Conservation (phyloP, 2,888 invertebrate genomes). For the Coleophora deauratella region DNA sequence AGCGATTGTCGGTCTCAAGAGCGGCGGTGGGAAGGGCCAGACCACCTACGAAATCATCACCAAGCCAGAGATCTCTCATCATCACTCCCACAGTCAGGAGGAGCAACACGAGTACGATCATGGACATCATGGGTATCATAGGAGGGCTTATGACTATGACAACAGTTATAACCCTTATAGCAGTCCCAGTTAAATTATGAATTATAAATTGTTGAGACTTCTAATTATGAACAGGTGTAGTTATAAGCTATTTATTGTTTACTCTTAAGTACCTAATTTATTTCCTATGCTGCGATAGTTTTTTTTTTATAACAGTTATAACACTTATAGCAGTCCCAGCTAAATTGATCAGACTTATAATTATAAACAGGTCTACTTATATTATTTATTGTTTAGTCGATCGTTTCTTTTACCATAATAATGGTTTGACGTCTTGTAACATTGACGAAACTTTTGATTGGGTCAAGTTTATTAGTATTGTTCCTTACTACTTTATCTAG, state of each 20-base stretch:
- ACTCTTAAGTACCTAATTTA: conserved; percentile 30
- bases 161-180: conserved; percentile 58
- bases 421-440: conserved; percentile 32
- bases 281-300: no score
- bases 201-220: no score
- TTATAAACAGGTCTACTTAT: not conserved
- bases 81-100: conserved; percentile 81
- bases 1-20: conserved; percentile 83
- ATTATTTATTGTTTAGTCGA: conserved; percentile 16
- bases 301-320: conserved; percentile 58
- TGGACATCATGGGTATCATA: conserved; percentile 70
- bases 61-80: conserved; percentile 83
- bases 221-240: no score
- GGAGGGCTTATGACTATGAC: conserved; percentile 67
- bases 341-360: no score
- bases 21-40: conserved; percentile 78
- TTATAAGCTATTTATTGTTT: conserved; percentile 12
- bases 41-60: conserved; percentile 90
- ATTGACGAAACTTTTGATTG: conserved; percentile 29
- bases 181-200: no score
- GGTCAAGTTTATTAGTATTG: conserved; percentile 30
- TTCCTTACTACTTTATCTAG: conserved; percentile 1
- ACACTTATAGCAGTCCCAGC: conserved; percentile 35
- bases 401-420: conserved; percentile 25
- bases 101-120: conserved; percentile 73